Base-by-base conservation (phyloP, 2,888 invertebrate genomes). In the Lasioglossum zephyrum region DNA sequence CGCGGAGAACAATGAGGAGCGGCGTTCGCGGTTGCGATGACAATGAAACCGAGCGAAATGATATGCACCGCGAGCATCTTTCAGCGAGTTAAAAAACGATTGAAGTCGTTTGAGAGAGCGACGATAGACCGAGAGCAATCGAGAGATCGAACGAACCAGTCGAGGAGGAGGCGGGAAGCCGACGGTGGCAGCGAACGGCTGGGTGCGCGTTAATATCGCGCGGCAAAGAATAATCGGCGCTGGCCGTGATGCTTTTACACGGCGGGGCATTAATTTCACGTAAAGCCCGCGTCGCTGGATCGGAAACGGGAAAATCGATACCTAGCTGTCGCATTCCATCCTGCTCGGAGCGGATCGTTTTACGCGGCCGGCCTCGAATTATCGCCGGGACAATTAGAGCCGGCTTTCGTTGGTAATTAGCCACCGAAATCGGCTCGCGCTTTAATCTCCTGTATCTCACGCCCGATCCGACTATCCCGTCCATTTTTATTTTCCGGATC, bases 301-400 rank as follows among this genome's bases (percentile, higher is more conserved):
- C 86, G 82, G 77, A 74, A 88, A 73, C 79, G 76, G 53, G 78
- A 47, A 73, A 88, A 85, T 87, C 87, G 79, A 88, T 87, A 76
- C 60, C 75, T 79, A 49, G 77, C 60, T 81, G 79, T 73, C 77
- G 76, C 31, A 44, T 79, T 82, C 85, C 88, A 82, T 81, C 79
- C 63, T 36, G 66, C 57, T 31, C 80, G 74, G 63, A 39, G 26
- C 57, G 79, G 79, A 82, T 83, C 87, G 79, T 79, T 78, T 63
- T 41, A 73, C 76, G 75, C 75, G 39, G 47, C 26, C 69, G 47
- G 66, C 57, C 73, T 63, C 53, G 53, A 83, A 75, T 83, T 75
- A 78, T 79, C 63, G 70, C 63, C 44, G 8, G 4, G 4, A 63
- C 78, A 57, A 78, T 83, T 85, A 74, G 69, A 74, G 60, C 31